Evolutionary conservation across 1,140 invertebrate genomes (phyloP).

Genomic region (Ephestia elutella): DNA sequence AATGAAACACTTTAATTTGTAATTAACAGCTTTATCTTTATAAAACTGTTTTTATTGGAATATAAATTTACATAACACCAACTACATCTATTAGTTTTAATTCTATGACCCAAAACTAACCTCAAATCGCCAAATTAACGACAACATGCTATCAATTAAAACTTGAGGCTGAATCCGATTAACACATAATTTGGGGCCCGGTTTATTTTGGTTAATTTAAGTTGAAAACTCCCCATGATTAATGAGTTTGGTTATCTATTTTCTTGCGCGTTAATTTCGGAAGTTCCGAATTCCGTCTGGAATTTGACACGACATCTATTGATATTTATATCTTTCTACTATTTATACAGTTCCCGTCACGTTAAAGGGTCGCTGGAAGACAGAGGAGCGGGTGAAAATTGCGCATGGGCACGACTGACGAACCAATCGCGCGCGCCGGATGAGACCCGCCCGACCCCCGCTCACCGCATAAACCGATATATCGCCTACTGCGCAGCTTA

Average conservation of each 20-base stretch:
- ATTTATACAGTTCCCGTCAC: too few relatives aligned
- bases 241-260: neutral
- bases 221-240: neutral
- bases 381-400: too few relatives aligned
- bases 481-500: too few relatives aligned
- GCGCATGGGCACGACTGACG: too few relatives aligned
- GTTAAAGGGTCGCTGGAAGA: too few relatives aligned
- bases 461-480: too few relatives aligned
- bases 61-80: too few relatives aligned
- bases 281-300: neutral
- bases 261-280: neutral
- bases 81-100: neutral
- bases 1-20: too few relatives aligned
- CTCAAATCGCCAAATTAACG: neutral
- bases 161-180: conserved; percentile 10
- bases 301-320: neutral
- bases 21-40: too few relatives aligned
- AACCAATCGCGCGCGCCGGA: too few relatives aligned
- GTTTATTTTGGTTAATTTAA: conserved; percentile 11
- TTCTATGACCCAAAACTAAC: neutral
- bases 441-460: too few relatives aligned
- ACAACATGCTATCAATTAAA: conserved; percentile 13
- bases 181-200: conserved; percentile 10
- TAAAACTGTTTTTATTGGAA: too few relatives aligned
- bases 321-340: neutral